phyloP scores from a whole-genome alignment of 2,797 vertebrate species.

The Hemitrygon akajei region DNA sequence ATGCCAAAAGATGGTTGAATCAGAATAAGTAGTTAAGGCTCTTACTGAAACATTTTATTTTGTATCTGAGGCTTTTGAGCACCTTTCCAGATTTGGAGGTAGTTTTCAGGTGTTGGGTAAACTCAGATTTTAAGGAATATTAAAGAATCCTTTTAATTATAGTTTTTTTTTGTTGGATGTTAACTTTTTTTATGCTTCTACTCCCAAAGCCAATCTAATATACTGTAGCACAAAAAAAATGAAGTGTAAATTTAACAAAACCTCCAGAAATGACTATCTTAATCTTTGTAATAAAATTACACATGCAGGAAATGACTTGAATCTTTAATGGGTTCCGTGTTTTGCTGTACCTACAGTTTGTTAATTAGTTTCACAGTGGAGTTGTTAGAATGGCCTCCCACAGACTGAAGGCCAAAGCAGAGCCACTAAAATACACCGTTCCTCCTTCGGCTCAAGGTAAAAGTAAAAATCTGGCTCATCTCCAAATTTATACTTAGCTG shows the following conservation, averaged over 20 bases:
- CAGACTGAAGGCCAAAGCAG: neutral
- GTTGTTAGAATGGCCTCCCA: neutral
- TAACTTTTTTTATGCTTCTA: neutral
- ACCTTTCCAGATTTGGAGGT: neutral
- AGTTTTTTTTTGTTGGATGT: neutral
- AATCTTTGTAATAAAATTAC: neutral
- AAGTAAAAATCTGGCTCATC: neutral
- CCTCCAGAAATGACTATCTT: too few species aligned
- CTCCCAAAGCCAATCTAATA: neutral
- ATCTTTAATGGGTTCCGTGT: neutral
- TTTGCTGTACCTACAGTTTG: neutral
- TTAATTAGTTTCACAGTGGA: constrained; percentile 18
- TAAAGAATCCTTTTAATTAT: neutral
- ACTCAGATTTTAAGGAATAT: neutral
- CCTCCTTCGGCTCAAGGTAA: neutral
- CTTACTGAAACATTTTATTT: too few species aligned
- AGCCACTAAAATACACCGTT: neutral
- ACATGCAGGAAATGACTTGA: neutral
- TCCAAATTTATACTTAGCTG: neutral
- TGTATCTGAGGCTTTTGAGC: neutral
- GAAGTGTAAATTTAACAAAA: neutral
- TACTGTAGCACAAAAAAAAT: neutral
- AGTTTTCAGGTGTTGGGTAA: neutral
- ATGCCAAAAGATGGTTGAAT: neutral
- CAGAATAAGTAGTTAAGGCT: neutral